Evolutionary conservation across 2,113 vertebrate genomes (phyloP).

Genomic region (Corythornis cristatus): DNA sequence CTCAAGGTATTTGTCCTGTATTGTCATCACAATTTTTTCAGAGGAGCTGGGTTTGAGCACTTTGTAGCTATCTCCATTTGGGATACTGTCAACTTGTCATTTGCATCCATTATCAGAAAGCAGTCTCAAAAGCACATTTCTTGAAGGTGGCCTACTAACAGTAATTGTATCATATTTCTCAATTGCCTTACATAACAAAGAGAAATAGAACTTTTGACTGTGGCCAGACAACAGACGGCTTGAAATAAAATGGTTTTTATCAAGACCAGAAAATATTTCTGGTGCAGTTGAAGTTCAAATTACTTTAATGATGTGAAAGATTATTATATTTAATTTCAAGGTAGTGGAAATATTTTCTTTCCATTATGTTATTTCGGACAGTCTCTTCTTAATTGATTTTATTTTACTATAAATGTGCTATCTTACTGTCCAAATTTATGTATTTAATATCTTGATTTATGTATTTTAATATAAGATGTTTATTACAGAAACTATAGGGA

Average conservation of each 20-base stretch:
- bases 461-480: not conserved
- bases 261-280: not conserved
- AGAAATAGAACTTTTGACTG: not conserved
- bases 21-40: not conserved
- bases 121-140: not conserved
- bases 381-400: not conserved
- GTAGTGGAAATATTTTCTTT: not conserved
- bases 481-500: not conserved
- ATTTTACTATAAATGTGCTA: not conserved
- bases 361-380: accelerated
- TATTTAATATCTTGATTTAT: not conserved
- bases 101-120: not conserved
- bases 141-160: not conserved
- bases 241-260: not conserved
- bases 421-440: not conserved
- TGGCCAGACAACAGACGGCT: not conserved
- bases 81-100: not conserved
- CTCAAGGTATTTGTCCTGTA: not conserved
- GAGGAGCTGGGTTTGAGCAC: not conserved
- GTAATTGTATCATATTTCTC: not conserved
- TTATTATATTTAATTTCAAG: not conserved
- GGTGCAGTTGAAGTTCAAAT: not conserved
- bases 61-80: not conserved
- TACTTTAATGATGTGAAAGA: not conserved
- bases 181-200: not conserved